Percentiles rank a stretch among this genome's conserved stretches.
Evolutionary conservation across 2,113 vertebrate genomes (phyloP).

Genomic region (Dunckerocampus dactyliophorus): DNA sequence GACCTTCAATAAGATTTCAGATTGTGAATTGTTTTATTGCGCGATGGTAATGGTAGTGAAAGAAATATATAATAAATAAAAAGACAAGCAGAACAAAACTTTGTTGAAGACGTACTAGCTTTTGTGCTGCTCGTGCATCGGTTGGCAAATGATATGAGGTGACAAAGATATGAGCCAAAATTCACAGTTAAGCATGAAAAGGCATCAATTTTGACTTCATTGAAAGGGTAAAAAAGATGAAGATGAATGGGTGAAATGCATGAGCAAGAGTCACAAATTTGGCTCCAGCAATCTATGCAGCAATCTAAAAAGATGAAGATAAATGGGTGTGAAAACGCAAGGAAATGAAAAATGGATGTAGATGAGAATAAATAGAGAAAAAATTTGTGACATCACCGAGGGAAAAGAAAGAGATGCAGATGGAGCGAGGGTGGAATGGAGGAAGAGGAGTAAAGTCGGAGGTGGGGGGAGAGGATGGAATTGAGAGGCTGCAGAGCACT

Average conservation of each 20-base stretch:
- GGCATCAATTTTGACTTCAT: slow-evolving; percentile 6
- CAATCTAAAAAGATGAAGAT: slow-evolving; percentile 23
- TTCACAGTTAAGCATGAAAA: slow-evolving; percentile 4
- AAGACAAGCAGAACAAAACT: too few species aligned
- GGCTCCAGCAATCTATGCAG: slow-evolving; percentile 2
- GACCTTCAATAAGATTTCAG: too few species aligned
- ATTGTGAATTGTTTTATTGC: too few species aligned
- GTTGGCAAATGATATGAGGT: slow-evolving; percentile 5
- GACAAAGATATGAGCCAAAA: slow-evolving; percentile 11
- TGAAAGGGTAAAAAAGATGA: slow-evolving; percentile 13
- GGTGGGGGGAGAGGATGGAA: slow-evolving; percentile 41
- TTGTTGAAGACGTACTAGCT: not conserved
- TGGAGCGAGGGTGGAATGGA: slow-evolving; percentile 1
- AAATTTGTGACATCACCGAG: slow-evolving; percentile 30
- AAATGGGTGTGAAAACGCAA: slow-evolving; percentile 31
- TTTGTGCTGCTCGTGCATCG: not conserved
- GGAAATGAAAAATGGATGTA: slow-evolving; percentile 37
- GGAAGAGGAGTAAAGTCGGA: slow-evolving; percentile 21
- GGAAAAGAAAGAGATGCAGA: slow-evolving; percentile 16
- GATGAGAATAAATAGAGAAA: slow-evolving; percentile 13
- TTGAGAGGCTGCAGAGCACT: slow-evolving; percentile 67
- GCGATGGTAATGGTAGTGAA: too few species aligned
- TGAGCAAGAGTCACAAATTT: slow-evolving; percentile 8
- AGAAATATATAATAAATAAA: too few species aligned
- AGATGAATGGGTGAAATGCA: slow-evolving; percentile 31